Conservation (phyloP, 2,113 vertebrate genomes). For the Axis porcinus region DNA sequence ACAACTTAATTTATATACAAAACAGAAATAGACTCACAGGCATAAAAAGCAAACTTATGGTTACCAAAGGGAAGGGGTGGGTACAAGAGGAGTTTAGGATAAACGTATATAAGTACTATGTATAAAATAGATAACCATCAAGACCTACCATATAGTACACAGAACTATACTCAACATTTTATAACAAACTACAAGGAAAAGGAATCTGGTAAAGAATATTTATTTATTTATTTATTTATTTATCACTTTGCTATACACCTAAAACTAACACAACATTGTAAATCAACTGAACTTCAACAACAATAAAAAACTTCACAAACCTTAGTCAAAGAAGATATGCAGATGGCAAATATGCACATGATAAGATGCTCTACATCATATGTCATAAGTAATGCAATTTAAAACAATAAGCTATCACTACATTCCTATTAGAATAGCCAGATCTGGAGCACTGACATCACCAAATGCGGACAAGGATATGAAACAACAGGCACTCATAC, state of each 20-base stretch:
- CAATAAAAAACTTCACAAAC: background rate
- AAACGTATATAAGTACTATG: background rate
- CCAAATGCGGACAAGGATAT: background rate
- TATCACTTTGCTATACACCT: background rate
- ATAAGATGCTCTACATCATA: background rate
- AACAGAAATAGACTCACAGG: background rate
- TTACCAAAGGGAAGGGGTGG: background rate
- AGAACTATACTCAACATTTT: background rate
- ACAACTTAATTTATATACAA: background rate
- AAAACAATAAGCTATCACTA: background rate
- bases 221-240: background rate
- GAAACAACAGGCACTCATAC: background rate
- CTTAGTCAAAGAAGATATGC: background rate
- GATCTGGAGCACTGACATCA: background rate
- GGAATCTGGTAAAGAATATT: background rate
- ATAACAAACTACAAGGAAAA: background rate
- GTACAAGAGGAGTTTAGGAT: background rate
- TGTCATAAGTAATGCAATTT: background rate
- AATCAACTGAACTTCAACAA: background rate
- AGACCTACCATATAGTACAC: background rate
- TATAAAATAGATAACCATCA: background rate
- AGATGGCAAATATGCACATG: background rate
- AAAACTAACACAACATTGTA: background rate
- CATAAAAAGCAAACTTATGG: background rate
- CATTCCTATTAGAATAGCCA: background rate